Base-by-base conservation (phyloP, 2,113 vertebrate genomes). In the Panthera leo region DNA sequence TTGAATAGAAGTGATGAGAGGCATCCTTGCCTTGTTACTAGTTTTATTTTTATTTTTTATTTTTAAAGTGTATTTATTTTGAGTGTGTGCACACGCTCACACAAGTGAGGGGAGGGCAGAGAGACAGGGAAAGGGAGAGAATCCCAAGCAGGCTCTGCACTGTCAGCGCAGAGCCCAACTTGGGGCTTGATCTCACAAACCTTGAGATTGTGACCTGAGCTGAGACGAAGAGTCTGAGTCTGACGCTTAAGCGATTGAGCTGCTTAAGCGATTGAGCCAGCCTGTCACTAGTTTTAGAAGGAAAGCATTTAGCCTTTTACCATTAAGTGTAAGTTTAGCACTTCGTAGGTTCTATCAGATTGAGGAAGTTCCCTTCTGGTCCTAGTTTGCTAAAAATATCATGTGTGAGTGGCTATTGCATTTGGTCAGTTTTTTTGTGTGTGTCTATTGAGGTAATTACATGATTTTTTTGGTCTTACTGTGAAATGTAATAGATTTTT, bases 401-500 rank as follows among this genome's bases (percentile, higher is more conserved):
- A 75, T 89, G 12, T 67, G 65, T 87, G 53, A 45, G 23, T 67
- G 12, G 39, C 27, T 95, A 15, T 61, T 80, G 55, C 61, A 76
- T 89, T 89, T 85, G 78, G 42, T 96, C 48, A 53, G 53, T 31
- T n/a, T 29, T 63, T 12, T 78, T 45, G 9, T 45, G 53, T 95
- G 42, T 39, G 3, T 87, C n/a, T 78, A 11, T 42, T 86, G 76
- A 85, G 12, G 39, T 80, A 89, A 89, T 71, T 68, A 51, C 13
- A 19, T 29, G 1, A 36, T 12, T 91, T 89, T 80, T 85, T 83
- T 78, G 70, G 27, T 68, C n/a, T 76, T 86, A 53, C n/a, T 65
- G 53, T 95, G 16, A 93, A 45, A 90, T 70, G 16, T 16, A 89
- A 73, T 67, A 55, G 55, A 84, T 93, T 93, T 83, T 93, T 39